Evolutionary conservation across 2,888 invertebrate genomes (phyloP).

Genomic region (Hirtodrosophila histrioides): DNA sequence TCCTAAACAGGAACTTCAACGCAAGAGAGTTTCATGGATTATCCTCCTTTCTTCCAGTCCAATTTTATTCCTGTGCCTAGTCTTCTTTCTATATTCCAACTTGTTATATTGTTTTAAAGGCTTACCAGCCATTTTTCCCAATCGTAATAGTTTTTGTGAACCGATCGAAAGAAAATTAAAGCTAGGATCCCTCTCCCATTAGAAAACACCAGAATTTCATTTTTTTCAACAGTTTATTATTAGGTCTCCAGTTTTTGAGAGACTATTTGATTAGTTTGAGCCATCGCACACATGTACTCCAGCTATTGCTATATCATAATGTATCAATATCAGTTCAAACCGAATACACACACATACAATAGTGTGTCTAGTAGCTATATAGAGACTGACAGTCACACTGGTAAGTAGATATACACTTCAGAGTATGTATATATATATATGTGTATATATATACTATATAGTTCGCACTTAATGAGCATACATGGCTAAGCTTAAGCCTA

Average conservation of each 20-base stretch:
- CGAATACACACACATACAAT: conserved; percentile 32
- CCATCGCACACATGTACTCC: conserved; percentile 21
- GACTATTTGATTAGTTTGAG: conserved; percentile 31
- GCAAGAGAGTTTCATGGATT: too few relatives aligned
- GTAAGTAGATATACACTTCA: too few relatives aligned
- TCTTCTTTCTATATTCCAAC: too few relatives aligned
- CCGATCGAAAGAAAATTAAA: too few relatives aligned
- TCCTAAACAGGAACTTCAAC: too few relatives aligned
- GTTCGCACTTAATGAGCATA: conserved; percentile 54
- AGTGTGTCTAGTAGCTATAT: conserved; percentile 24
- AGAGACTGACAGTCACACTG: conserved; percentile 31
- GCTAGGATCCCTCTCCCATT: background rate
- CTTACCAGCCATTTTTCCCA: too few relatives aligned
- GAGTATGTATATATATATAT: background rate
- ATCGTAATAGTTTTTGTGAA: too few relatives aligned
- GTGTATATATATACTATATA: conserved; percentile 4
- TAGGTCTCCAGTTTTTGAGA: conserved; percentile 30
- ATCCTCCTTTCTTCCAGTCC: too few relatives aligned
- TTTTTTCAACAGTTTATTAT: conserved; percentile 44
- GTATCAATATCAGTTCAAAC: conserved; percentile 72
- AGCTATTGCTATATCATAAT: conserved; percentile 31
- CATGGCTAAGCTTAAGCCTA: conserved; percentile 64
- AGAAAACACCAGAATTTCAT: conserved; percentile 14
- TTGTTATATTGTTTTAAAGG: too few relatives aligned
- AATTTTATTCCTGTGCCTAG: too few relatives aligned